Evolutionary conservation across 2,113 vertebrate genomes (phyloP), one percentile per base, ranked within the genome.

Genomic region (Syrmaticus mikado): DNA sequence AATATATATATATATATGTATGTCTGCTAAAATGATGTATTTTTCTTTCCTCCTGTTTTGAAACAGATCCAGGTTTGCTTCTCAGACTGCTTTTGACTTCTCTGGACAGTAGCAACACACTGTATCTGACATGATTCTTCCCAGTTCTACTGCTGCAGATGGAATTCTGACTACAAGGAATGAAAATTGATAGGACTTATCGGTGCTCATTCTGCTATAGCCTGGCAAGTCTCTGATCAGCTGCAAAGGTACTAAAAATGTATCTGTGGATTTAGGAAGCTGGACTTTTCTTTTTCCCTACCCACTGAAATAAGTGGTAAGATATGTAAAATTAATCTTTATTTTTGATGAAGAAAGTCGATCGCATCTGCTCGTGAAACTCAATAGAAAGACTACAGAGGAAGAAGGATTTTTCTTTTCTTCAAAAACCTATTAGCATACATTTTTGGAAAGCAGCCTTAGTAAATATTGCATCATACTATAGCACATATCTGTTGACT

Each of bases 61-160:
- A 86, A 95, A 82, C 48, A 85, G 76, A n/a, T 77, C 38, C 28
- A 48, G 76, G 3, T 94, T 90, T 95, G 67, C 75, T 41, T 80
- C 32, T 85, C 45, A 41, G 14, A 72, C 60, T 85, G 67, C 75
- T 85, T 80, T 92, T 74, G 38, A 74, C 89, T 85, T 1, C 52
- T 87, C 78, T 64, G 79, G 32, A 82, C 65, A 74, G 82, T 55
- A 82, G 84, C 64, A 74, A 6, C 50, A 60, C 74, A 6, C 32
- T 55, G 91, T 81, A 50, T 74, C 28, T 89, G 91, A 27, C 50
- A 28, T 83, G 85, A 57, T 87, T 89, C 85, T 83, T 91, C 55
- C 28, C 40, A 12, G 52, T 55, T 91, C 40, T 74, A 36, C 25
- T 74, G 72, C 85, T 93, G 46, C 75, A 77, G 64, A 55, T 89